These are phyloP conservation scores for Elanus axillaris DNA, from an alignment of 2,113 vertebrate genomes.

Conservation along the genomic window DNA sequence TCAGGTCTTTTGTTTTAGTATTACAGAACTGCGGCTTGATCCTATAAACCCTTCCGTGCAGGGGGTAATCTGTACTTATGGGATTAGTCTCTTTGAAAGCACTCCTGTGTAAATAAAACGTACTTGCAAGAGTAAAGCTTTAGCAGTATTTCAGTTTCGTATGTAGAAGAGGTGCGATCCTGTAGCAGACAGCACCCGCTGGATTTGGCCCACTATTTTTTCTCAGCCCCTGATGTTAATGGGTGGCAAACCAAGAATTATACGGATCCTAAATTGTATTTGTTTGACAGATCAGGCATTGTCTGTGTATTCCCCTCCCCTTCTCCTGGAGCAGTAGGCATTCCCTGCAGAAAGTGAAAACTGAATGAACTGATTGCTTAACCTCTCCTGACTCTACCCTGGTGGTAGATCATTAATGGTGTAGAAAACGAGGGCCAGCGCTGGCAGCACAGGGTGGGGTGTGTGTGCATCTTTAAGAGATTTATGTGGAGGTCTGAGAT, in stretches of 20 bases:
- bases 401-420: constrained; percentile 75
- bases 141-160: not conserved
- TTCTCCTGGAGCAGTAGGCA: constrained; percentile 16
- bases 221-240: not conserved
- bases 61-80: not conserved
- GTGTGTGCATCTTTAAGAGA: constrained; percentile 82
- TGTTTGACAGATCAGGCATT: constrained; percentile 27
- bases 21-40: not conserved
- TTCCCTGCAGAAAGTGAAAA: constrained; percentile 45
- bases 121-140: not conserved
- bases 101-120: constrained; percentile 11
- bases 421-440: constrained; percentile 72
- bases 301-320: not conserved
- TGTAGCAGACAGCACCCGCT: not conserved
- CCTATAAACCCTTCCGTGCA: not conserved
- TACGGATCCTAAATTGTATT: not conserved
- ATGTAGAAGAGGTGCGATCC: not conserved
- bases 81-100: constrained; percentile 25
- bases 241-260: not conserved
- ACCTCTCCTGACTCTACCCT: constrained; percentile 67
- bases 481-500: constrained; percentile 76
- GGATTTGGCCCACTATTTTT: not conserved
- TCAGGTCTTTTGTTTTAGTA: constrained; percentile 19
- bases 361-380: constrained; percentile 71
- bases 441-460: constrained; percentile 66